These are phyloP conservation scores for Nebria brevicollis DNA, from an alignment of 2,888 invertebrate genomes.

Conservation along the genomic window DNA sequence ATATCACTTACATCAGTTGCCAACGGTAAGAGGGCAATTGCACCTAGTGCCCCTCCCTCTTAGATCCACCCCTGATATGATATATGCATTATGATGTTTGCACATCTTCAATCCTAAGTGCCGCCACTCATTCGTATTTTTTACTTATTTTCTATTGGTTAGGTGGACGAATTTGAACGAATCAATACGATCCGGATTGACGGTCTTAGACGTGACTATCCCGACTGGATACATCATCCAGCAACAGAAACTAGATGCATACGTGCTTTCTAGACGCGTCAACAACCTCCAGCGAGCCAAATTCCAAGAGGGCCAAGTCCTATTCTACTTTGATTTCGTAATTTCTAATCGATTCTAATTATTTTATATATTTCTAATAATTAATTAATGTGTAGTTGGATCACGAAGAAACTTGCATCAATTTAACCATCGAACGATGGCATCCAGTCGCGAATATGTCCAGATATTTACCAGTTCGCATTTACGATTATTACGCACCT, in stretches of 20 bases:
- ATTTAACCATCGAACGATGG: conserved; percentile 94
- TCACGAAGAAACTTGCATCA: conserved; percentile 85
- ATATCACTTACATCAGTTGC: conserved; percentile 86
- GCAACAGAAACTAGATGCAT: conserved; percentile 87
- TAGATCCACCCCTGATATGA: no score
- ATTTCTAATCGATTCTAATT: conserved; percentile 60
- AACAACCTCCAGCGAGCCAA: conserved; percentile 86
- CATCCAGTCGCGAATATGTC: conserved; percentile 97
- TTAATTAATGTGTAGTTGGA: conserved; percentile 72
- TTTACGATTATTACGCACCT: conserved; percentile 97
- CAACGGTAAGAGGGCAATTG: conserved; percentile 72
- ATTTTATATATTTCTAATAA: conserved; percentile 16
- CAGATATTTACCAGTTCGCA: conserved; percentile 85
- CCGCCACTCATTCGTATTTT: neutral
- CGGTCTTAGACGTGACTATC: conserved; percentile 85
- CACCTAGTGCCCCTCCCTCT: no score
- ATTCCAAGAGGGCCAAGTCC: conserved; percentile 81
- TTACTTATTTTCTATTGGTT: conserved; percentile 23
- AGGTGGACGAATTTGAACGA: conserved; percentile 85
- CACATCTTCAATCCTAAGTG: no score
- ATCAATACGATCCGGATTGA: conserved; percentile 86
- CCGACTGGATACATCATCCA: conserved; percentile 93
- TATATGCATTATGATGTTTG: neutral
- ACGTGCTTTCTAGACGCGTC: conserved; percentile 82
- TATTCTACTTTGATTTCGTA: conserved; percentile 94